phyloP scores from a whole-genome alignment of 1,140 invertebrate species.

The Ditylenchus dipsaci region DNA sequence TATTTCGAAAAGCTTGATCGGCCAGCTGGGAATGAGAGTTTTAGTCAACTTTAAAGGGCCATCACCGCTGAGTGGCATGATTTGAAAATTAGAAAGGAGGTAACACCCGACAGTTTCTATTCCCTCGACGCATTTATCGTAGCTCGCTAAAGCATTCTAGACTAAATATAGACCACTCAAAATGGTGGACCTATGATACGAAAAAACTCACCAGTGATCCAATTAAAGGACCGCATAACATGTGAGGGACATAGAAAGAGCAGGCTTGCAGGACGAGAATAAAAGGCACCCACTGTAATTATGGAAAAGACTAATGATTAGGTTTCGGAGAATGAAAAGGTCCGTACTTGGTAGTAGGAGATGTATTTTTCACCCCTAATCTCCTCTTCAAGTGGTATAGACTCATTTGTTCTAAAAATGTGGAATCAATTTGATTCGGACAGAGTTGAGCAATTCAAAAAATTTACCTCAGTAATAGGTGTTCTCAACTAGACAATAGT shows the following conservation, averaged over 20 bases:
- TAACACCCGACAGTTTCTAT: too few relatives aligned
- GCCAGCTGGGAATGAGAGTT: too few relatives aligned
- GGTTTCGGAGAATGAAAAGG: background rate
- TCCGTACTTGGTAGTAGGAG: slow-evolving; percentile 38
- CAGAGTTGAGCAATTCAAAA: too few relatives aligned
- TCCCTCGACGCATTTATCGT: too few relatives aligned
- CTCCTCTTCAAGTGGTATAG: slow-evolving; percentile 41
- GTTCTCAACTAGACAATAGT: slow-evolving; percentile 17
- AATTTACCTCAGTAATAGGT: background rate
- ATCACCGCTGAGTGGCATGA: too few relatives aligned
- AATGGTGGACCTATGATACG: too few relatives aligned
- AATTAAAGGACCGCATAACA: slow-evolving; percentile 51
- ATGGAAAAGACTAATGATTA: background rate
- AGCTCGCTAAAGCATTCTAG: too few relatives aligned
- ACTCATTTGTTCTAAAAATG: slow-evolving; percentile 37
- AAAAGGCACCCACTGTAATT: slow-evolving; percentile 49
- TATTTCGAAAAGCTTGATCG: background rate
- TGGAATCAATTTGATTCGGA: too few relatives aligned
- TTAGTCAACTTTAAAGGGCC: too few relatives aligned
- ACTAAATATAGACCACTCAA: too few relatives aligned
- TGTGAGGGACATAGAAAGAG: slow-evolving; percentile 44
- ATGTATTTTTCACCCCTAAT: slow-evolving; percentile 34
- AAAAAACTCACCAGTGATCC: slow-evolving; percentile 50
- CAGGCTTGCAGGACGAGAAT: slow-evolving; percentile 48
- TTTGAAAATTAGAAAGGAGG: too few relatives aligned